Conservation (phyloP, 2,888 invertebrate genomes). For the Azorinus chamasolen region DNA sequence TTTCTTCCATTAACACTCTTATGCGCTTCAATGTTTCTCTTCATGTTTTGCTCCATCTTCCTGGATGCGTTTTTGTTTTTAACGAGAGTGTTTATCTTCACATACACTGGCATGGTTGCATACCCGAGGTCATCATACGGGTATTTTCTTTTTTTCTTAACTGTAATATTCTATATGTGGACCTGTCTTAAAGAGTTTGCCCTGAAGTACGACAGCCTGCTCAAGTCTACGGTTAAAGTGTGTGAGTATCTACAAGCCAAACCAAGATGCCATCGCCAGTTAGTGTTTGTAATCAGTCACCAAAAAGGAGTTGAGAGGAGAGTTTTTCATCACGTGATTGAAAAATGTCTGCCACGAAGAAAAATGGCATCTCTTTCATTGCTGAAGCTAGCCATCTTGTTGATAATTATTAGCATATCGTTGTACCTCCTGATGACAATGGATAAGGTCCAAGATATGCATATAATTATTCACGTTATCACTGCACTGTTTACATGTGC, state of each 20-base stretch:
- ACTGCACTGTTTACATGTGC: slow-evolving; percentile 66
- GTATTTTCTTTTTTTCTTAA: slow-evolving; percentile 58
- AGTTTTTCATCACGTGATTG: slow-evolving; percentile 59
- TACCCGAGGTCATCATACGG: slow-evolving; percentile 62
- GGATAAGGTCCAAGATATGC: slow-evolving; percentile 50
- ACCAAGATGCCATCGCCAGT: not conserved
- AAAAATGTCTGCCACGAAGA: slow-evolving; percentile 49
- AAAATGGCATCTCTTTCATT: slow-evolving; percentile 55
- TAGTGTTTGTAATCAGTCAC: not conserved
- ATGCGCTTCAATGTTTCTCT: slow-evolving; percentile 33
- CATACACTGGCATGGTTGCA: slow-evolving; percentile 62
- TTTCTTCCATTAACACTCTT: not conserved
- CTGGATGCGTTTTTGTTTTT: slow-evolving; percentile 61
- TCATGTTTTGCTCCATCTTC: slow-evolving; percentile 64
- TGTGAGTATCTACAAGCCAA: slow-evolving; percentile 26
- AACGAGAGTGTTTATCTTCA: slow-evolving; percentile 55
- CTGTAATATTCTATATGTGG: slow-evolving; percentile 55
- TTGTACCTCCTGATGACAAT: slow-evolving; percentile 53
- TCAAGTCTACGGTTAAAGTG: slow-evolving; percentile 25
- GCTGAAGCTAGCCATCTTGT: slow-evolving; percentile 44
- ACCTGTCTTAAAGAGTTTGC: slow-evolving; percentile 44
- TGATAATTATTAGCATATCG: slow-evolving; percentile 52
- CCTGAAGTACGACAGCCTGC: slow-evolving; percentile 34
- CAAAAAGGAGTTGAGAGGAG: slow-evolving; percentile 19
- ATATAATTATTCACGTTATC: slow-evolving; percentile 57